Percentiles rank a stretch among this genome's conserved stretches.
phyloP scores from a whole-genome alignment of 2,797 vertebrate species.

The Hapalemur alaotrensis region DNA sequence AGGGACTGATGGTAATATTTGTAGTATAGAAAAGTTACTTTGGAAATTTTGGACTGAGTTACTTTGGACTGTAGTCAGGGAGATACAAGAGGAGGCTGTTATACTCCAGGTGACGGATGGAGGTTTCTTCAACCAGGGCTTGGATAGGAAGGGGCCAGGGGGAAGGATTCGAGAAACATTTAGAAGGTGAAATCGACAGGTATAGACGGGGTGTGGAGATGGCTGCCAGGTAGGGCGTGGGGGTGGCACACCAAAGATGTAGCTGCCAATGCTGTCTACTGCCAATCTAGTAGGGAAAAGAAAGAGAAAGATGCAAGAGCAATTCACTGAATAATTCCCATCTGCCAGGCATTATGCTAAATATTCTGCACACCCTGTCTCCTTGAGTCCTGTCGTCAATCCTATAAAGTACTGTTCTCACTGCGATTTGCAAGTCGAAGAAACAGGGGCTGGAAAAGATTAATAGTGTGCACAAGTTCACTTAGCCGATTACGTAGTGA shows the following conservation, averaged over 20 bases:
- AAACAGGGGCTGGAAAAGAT: not conserved
- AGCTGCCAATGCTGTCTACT: not conserved
- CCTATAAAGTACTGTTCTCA: not conserved
- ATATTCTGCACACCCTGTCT: not conserved
- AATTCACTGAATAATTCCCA: not conserved
- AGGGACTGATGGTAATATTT: not conserved
- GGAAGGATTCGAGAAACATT: not conserved
- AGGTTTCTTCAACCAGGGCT: not conserved
- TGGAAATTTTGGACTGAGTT: not conserved
- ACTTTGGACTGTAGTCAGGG: not conserved
- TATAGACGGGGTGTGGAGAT: not conserved
- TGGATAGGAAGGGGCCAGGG: not conserved
- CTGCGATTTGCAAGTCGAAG: not conserved
- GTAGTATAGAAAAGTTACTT: not conserved
- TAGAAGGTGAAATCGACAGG: not conserved
- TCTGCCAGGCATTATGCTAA: not conserved
- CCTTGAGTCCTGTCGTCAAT: not conserved
- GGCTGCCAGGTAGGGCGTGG: no score
- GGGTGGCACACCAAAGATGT: not conserved
- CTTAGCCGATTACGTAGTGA: no score
- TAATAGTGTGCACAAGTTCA: not conserved
- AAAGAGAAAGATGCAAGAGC: not conserved
- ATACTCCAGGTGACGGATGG: not conserved
- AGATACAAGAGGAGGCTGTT: not conserved
- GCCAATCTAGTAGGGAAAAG: not conserved